Evolutionary conservation across 2,888 invertebrate species (phyloP).

Genomic region (Xestia xanthographa): DNA sequence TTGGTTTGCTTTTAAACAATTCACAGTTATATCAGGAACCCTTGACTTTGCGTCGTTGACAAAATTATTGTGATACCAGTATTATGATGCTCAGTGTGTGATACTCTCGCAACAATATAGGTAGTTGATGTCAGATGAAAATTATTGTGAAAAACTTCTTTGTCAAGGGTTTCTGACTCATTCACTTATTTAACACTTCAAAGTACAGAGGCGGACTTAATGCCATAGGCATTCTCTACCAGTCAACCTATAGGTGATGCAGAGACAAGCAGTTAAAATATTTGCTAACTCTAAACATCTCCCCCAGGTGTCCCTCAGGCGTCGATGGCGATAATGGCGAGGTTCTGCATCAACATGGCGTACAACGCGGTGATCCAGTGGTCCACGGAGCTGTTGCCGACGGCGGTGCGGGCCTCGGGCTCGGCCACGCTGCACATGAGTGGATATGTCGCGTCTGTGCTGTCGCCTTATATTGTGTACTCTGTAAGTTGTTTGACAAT

Average conservation of each 20-base stretch:
- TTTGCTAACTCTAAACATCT: neutral
- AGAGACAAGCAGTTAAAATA: no score
- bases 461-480: slow-evolving; percentile 86
- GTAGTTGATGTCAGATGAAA: neutral
- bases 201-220: no score
- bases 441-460: slow-evolving; percentile 82
- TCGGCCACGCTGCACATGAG: slow-evolving; percentile 86
- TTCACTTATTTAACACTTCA: no score
- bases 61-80: no score
- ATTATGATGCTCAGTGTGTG: no score
- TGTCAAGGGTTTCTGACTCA: neutral
- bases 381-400: slow-evolving; percentile 86
- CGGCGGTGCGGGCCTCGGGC: slow-evolving; percentile 84
- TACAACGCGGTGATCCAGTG: slow-evolving; percentile 87
- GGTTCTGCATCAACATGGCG: slow-evolving; percentile 87
- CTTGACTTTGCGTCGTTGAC: neutral
- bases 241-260: no score
- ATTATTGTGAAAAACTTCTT: neutral
- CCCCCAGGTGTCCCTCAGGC: slow-evolving; percentile 70
- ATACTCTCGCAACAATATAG: no score
- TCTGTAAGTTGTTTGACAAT: slow-evolving; percentile 74
- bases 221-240: no score
- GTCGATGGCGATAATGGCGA: slow-evolving; percentile 82
- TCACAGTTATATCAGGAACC: no score
- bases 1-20: slow-evolving; percentile 56